Base-by-base conservation (phyloP, 1,140 invertebrate genomes). In the Cotesia vestalis region DNA sequence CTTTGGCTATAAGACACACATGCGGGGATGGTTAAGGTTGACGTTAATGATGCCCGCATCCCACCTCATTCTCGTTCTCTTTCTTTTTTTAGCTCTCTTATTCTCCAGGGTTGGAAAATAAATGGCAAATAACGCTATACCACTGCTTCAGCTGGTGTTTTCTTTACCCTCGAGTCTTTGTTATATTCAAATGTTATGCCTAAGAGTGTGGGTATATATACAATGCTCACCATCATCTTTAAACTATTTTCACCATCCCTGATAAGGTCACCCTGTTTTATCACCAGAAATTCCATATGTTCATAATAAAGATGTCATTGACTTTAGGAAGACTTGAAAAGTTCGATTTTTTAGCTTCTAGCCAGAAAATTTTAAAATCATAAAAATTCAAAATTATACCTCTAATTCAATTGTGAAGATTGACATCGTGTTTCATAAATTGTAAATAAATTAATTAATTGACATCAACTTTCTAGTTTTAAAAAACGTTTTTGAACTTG, bases 41-140 rank as follows among this genome's bases (percentile, higher is more conserved):
- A 79, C 82, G 82, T 84, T 84, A 83, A 84, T 84, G 81, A 83
- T 81, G 80, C 82, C 81, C 81, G 80, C 79, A 80, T 83, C 78
- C 72, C 74, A 51, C 46, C 52, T 62, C 72, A 62, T 52, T 62
- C 68, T 51, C 57, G 62, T 46, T 60, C 6, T 38, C 11, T 51
- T 9, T 17, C 20, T 64, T 17, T 51, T 17, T 69, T 17, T 69
- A 12, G 51, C 14, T n/a, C 20, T 76, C 76, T 70, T 70, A 20
- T 59, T 69, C 53, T 55, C 73, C 57, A 70, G 62, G 67, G 76
- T 63, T 72, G 71, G 69, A 77, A 80, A 82, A 83, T 82, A 79
- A 80, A 84, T 81, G 78, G 77, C 69, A 61, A 74, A 46, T 17
- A 59, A 52, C 52, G 11, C 51, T 36, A 62, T 6, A 61, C 38